A percentile compares a stretch with the other conserved stretches of the same genome.
Evolutionary conservation across 2,113 vertebrate genomes (phyloP).

Genomic region (Esox niger): DNA sequence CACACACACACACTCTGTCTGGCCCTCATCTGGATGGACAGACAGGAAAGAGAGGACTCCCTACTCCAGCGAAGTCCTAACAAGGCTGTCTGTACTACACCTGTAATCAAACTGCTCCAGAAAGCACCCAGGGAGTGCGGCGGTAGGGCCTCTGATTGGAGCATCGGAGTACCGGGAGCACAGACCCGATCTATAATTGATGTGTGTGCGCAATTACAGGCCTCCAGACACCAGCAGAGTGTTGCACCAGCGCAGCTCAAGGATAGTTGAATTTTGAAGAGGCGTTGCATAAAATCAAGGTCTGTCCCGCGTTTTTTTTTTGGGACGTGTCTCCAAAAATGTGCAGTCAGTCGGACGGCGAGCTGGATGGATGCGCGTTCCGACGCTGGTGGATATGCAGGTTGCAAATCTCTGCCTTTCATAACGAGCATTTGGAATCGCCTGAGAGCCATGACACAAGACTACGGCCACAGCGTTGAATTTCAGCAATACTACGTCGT

Average conservation of each 20-base stretch:
- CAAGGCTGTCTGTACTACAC: conserved; percentile 78
- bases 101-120: conserved; percentile 83
- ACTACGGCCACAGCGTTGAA: no score
- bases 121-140: conserved; percentile 70
- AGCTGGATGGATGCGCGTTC: neutral
- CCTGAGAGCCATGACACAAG: no score
- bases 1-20: conserved; percentile 11
- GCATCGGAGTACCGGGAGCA: conserved; percentile 67
- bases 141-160: conserved; percentile 74
- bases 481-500: no score
- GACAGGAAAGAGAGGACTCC: conserved; percentile 36
- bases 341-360: conserved; percentile 12
- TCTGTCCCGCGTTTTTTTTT: conserved; percentile 70
- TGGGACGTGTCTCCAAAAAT: conserved; percentile 55
- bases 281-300: conserved; percentile 82
- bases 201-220: conserved; percentile 84
- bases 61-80: conserved; percentile 66
- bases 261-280: conserved; percentile 82
- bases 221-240: conserved; percentile 83
- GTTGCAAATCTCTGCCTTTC: neutral
- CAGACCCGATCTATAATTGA: conserved; percentile 85
- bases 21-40: conserved; percentile 40
- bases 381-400: neutral
- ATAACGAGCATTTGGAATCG: no score
- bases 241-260: conserved; percentile 80